Evolutionary conservation across 2,888 invertebrate species (phyloP).

Genomic region (Drosophila rubida): DNA sequence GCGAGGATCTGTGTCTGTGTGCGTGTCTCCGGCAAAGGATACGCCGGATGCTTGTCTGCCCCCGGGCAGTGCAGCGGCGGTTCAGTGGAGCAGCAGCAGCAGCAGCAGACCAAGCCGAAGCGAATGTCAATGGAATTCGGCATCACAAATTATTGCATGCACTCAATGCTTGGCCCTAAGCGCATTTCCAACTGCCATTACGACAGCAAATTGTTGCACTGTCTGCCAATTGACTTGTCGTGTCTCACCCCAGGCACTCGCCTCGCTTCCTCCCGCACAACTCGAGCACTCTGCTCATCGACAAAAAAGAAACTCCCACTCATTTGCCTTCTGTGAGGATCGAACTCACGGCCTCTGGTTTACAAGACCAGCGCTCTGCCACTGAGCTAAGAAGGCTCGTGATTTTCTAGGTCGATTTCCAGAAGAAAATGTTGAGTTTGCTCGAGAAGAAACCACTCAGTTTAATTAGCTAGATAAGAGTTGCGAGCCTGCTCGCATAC

Average conservation of each 20-base stretch:
- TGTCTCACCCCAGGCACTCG: constrained; percentile 30
- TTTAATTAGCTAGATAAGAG: constrained; percentile 20
- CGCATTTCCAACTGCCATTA: constrained; percentile 27
- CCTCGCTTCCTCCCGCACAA: neutral
- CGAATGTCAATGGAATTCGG: constrained; percentile 43
- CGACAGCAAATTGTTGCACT: constrained; percentile 41
- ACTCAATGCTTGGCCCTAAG: constrained; percentile 44
- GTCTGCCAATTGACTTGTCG: constrained; percentile 65
- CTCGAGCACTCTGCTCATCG: constrained; percentile 18
- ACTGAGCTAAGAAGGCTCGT: constrained; percentile 93
- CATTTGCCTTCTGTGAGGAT: constrained; percentile 93
- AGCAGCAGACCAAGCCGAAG: neutral
- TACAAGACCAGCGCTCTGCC: constrained; percentile 96
- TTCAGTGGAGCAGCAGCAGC: constrained; percentile 1
- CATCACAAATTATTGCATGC: constrained; percentile 72
- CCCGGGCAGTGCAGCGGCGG: constrained; percentile 16
- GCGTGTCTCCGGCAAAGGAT: constrained; percentile 25
- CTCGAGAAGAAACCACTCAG: neutral
- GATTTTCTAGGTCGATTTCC: fast-evolving
- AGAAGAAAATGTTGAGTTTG: neutral
- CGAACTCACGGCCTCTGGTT: constrained; percentile 96
- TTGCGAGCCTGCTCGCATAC: neutral
- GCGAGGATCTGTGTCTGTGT: constrained; percentile 8
- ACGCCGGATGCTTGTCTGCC: constrained; percentile 27
- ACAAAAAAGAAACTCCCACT: neutral